Base-by-base conservation (phyloP, 2,113 vertebrate genomes). In the Microcebus jonahi region DNA sequence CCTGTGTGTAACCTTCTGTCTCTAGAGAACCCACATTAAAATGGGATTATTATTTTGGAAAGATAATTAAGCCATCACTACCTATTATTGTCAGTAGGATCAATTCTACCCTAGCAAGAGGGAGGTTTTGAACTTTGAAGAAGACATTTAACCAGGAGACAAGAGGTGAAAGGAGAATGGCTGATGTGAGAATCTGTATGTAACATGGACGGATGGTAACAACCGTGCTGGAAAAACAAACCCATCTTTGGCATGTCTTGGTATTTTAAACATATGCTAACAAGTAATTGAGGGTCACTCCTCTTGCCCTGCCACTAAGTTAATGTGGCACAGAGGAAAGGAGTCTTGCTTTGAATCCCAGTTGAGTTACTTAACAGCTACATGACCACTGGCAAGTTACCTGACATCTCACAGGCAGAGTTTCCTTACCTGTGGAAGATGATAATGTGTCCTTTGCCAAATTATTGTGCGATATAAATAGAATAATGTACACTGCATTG, bases 21-120 rank as follows among this genome's bases (percentile, higher is more conserved):
- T 88, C 80, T 36, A 75, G 53, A 84, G 76, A 88, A 90, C 61
- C 21, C 31, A 48, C 39, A 61, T 85, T 92, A 94, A 94, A 88
- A 81, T 2, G 21, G 70, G 36, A 42, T 65, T 83, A 90, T 75
- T 93, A 34, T 86, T 93, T 82, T 75, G n/a, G 8, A 87, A 90
- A 75, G 5, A 9, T 71, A 87, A 93, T 71, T 86, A 82, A 87
- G 20, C 61, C 61, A 50, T 48, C 31, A 20, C 29, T 71, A 65
- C 3, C 11, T 90, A 65, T 50, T n/a, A 71, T 88, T 48, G 48
- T 79, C 59, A 57, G 65, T 0, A 80, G 68, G 23, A 71, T 48
- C 93, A 73, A 94, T 73, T 75, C 68, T 76, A 68, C 55, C 70
- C 65, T 39, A 36, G 11, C 31, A 68, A 95, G 57, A 63, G 11